These are phyloP conservation scores for Chlorodrepanis virens DNA, from an alignment of 2,113 vertebrate species.

Conservation along the genomic window DNA sequence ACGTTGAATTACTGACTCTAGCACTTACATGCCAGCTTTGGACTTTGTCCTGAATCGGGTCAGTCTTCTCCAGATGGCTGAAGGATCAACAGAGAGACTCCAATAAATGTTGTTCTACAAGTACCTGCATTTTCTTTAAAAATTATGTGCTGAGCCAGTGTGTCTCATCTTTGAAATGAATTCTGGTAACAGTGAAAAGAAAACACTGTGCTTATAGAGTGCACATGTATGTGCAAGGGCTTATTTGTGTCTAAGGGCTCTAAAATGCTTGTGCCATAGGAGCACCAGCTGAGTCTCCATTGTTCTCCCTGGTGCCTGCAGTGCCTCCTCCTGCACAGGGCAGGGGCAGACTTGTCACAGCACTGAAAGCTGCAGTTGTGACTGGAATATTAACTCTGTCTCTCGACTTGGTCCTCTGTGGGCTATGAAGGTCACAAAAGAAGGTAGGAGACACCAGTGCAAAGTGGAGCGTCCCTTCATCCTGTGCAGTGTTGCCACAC, in stretches of 20 bases:
- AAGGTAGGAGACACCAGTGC: background rate
- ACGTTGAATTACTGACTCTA: background rate
- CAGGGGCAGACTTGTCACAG: background rate
- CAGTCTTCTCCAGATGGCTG: background rate
- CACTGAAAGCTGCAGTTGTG: rapidly evolving
- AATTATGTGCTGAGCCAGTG: background rate
- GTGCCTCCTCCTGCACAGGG: background rate
- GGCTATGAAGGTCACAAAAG: background rate
- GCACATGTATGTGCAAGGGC: rapidly evolving
- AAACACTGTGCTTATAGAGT: background rate
- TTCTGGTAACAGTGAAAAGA: background rate
- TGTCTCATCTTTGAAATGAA: background rate
- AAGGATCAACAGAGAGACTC: background rate
- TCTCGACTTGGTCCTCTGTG: background rate
- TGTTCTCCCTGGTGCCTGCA: background rate
- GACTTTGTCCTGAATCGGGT: background rate
- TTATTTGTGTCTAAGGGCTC: background rate
- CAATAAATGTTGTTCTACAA: background rate
- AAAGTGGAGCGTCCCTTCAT: background rate
- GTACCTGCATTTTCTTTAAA: background rate
- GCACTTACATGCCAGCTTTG: background rate
- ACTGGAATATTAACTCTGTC: background rate
- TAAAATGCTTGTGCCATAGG: background rate
- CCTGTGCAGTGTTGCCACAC: background rate
- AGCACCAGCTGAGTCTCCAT: rapidly evolving